A percentile compares a stretch with the other conserved stretches of the same genome.
Conservation (phyloP, 2,888 invertebrate genomes). For the Pandemis cinnamomeana region DNA sequence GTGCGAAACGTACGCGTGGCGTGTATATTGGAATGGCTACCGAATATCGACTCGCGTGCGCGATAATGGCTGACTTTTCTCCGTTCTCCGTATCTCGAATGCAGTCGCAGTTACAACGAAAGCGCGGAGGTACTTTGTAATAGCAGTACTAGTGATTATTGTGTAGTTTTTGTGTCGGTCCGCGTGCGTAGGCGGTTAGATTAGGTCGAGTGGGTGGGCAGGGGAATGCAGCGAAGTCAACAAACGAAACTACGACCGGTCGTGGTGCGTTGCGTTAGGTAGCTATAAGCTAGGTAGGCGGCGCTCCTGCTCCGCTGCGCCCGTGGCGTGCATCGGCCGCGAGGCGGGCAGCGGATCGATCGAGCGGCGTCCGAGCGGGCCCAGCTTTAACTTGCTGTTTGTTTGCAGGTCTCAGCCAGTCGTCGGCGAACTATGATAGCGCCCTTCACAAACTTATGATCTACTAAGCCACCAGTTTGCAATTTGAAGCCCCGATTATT, state of each 20-base stretch:
- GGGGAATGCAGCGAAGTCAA: slow-evolving; percentile 58
- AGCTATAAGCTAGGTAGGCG: slow-evolving; percentile 43
- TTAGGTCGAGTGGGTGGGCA: slow-evolving; percentile 64
- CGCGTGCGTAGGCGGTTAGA: slow-evolving; percentile 65
- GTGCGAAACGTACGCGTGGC: slow-evolving; percentile 63
- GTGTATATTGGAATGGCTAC: slow-evolving; percentile 77
- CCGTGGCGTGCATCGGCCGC: slow-evolving; percentile 41
- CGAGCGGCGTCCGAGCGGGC: slow-evolving; percentile 52
- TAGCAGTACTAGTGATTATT: slow-evolving; percentile 48
- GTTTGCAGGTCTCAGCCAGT: slow-evolving; percentile 74
- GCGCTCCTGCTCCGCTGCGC: slow-evolving; percentile 42
- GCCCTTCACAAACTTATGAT: slow-evolving; percentile 74
- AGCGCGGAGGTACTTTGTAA: slow-evolving; percentile 30
- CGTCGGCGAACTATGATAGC: slow-evolving; percentile 79
- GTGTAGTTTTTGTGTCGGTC: slow-evolving; percentile 57
- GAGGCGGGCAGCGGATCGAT: slow-evolving; percentile 45
- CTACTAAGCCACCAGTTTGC: slow-evolving; percentile 65
- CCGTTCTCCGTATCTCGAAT: slow-evolving; percentile 50
- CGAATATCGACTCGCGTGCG: slow-evolving; percentile 83
- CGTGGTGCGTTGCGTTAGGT: slow-evolving; percentile 42
- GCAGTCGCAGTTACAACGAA: slow-evolving; percentile 41
- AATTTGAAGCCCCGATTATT: slow-evolving; percentile 64
- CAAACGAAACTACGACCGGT: slow-evolving; percentile 51
- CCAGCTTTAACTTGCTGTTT: slow-evolving; percentile 58
- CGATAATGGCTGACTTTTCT: slow-evolving; percentile 82